Evolutionary conservation across 1,140 invertebrate genomes (phyloP), one percentile per base, ranked within the genome.

Genomic region (Eulimnadia texana): DNA sequence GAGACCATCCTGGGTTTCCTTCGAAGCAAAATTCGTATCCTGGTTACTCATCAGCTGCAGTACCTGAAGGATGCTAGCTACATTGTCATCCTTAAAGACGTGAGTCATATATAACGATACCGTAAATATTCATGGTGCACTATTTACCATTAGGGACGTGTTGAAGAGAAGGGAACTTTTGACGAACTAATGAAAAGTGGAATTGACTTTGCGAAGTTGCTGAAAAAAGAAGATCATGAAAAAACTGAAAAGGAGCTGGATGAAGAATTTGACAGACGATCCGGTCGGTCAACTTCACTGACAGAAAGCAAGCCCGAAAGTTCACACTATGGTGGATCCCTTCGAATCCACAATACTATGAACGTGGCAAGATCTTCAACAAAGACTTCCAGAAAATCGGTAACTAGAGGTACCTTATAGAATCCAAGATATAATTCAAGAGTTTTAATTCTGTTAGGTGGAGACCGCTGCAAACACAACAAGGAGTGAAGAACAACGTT

Each of bases 41-140:
- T 93, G 3, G 85, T 89, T n/a, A 93, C 90, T 1, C 88, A 93
- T 74, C 88, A 92, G 67, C 72, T 92, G 2, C 88, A 91, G 68
- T 88, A 84, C 70, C 75, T 93, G 22, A 80, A 82, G 67, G 77
- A 79, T n/a, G 86, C 84, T 0, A 80, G 86, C 69, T 77, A 82
- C 64, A 88, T 93, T 64, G 71, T 90, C 47, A 80, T 89, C 2
- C 70, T 92, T 64, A 82, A 86, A 68, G 80, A 87, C 70, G 88
- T 84, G 71, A 74, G 72, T 66, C 16, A 62, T 62, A 62, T 60
- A 16, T n/a, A 42, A 64, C 50, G 20, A 59, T 24, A 6, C 6
- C 28, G 19, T 10, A 20, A 22, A 20, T 16, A 27, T 33, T 25
- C 20, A 1, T 2, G 10, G n/a, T 16, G 1, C 24, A 49, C 22